Percentiles rank a stretch among this genome's conserved stretches.
These are phyloP conservation scores for Smutsia gigantea DNA, from an alignment of 2,797 vertebrate genomes.

Conservation along the genomic window DNA sequence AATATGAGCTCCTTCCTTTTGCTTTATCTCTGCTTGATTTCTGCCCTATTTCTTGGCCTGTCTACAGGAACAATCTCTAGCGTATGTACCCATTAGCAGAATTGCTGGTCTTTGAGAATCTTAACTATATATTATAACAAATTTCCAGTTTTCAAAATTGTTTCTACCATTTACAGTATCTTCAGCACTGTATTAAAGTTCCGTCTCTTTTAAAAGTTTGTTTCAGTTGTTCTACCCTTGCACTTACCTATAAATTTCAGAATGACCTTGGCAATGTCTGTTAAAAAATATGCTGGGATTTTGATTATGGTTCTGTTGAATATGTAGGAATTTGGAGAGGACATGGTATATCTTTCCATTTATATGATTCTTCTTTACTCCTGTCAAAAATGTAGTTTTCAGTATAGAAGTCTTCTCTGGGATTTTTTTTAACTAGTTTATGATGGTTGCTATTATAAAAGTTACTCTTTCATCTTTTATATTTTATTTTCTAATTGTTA, in stretches of 20 bases:
- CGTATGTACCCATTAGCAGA: background rate
- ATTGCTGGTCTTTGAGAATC: background rate
- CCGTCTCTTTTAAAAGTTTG: background rate
- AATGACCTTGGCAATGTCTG: background rate
- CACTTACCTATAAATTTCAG: background rate
- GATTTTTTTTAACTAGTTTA: background rate
- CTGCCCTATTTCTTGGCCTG: background rate
- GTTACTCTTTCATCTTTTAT: background rate
- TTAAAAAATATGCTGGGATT: background rate
- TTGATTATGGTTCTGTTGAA: background rate
- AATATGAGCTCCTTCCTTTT: background rate
- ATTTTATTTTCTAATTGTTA: background rate
- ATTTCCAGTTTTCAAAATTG: background rate
- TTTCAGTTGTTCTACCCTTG: background rate
- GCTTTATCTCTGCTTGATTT: background rate
- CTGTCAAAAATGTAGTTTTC: background rate
- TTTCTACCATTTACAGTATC: background rate
- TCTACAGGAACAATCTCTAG: background rate
- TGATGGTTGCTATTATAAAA: background rate
- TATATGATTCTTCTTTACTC: background rate
- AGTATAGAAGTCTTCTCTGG: background rate
- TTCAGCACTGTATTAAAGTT: background rate
- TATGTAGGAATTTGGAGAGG: background rate
- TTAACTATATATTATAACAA: background rate
- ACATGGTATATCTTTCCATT: background rate